These are phyloP conservation scores for Anastatus disparis DNA, from an alignment of 1,140 invertebrate genomes.

Conservation along the genomic window DNA sequence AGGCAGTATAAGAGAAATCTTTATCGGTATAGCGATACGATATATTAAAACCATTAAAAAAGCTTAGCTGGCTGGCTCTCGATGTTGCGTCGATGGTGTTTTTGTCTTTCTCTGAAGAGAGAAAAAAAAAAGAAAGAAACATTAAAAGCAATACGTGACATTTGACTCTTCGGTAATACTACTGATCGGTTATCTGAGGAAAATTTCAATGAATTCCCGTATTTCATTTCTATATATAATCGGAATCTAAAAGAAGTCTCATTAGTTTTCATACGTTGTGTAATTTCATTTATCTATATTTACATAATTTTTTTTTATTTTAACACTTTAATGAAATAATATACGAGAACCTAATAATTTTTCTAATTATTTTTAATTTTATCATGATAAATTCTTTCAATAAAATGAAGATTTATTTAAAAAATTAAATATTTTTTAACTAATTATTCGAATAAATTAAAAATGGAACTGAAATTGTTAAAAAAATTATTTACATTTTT, in stretches of 20 bases:
- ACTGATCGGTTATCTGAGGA: neutral
- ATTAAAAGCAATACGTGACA: constrained; percentile 50
- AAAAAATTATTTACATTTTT: no score
- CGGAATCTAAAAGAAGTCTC: no score
- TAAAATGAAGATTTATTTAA: no score
- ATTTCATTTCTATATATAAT: neutral
- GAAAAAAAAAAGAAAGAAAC: no score
- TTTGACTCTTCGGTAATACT: constrained; percentile 47
- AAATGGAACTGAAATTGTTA: no score
- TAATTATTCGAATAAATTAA: no score
- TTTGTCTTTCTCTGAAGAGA: constrained; percentile 40
- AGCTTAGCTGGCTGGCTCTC: neutral
- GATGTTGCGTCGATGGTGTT: constrained; percentile 44
- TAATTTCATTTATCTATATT: neutral
- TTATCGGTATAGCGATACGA: constrained; percentile 57
- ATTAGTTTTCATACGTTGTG: neutral
- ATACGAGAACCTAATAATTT: no score
- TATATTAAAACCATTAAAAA: constrained; percentile 37
- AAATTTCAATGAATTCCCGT: neutral
- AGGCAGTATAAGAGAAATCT: constrained; percentile 51
- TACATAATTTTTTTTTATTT: no score
- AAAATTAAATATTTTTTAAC: no score
- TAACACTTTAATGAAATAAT: no score
- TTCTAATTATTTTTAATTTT: no score
- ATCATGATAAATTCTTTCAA: no score